Evolutionary conservation across 2,888 invertebrate genomes (phyloP), one percentile per base, ranked within the genome.

Genomic region (Exephanes ischioxanthus): DNA sequence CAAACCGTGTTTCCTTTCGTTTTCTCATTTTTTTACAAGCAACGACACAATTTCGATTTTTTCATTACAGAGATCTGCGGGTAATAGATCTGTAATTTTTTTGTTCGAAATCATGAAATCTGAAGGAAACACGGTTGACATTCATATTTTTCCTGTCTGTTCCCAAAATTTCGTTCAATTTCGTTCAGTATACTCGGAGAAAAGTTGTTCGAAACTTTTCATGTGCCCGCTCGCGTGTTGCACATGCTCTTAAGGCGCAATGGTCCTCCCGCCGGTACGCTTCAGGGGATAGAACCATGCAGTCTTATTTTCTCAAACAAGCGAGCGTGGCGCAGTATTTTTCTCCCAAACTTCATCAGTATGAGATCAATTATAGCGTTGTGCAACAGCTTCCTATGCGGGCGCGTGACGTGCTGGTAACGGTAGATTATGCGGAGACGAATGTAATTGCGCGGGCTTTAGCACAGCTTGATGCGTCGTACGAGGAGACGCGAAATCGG

Each of bases 301-400:
- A 22, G 22, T 22, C 45, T 6, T 45, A 45, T 45, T 45, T 45
- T 45, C 11, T 45, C 6, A 45, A 71, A n/a, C 71, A 71, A 37
- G 55, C 53, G 2, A 55, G 53, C 3, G 33, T 30, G n/a, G 70
- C 51, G 22, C 53, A 55, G 11, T 26, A 71, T 71, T 71, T 55
- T 4, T 51, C 70, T 2, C 70, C 70, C 0, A 51, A 51, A 72
- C n/a, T 79, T 30, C 70, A 76, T 11, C 30, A 41, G 3, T 80
- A 80, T 72, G 84, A 85, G 73, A 33, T 86, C 3, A 63, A 82
- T 70, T 86, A 85, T 58, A 75, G 33, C 19, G 75, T 86, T 3
- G 45, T 88, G 11, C 80, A 88, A 55, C 86, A 86, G 84, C 48
- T 87, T 14, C 87, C 86, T 2, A n/a, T 83, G 9, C 63, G 82